Conservation (phyloP, 2,113 vertebrate species). For the Poeciliopsis retropinna region DNA sequence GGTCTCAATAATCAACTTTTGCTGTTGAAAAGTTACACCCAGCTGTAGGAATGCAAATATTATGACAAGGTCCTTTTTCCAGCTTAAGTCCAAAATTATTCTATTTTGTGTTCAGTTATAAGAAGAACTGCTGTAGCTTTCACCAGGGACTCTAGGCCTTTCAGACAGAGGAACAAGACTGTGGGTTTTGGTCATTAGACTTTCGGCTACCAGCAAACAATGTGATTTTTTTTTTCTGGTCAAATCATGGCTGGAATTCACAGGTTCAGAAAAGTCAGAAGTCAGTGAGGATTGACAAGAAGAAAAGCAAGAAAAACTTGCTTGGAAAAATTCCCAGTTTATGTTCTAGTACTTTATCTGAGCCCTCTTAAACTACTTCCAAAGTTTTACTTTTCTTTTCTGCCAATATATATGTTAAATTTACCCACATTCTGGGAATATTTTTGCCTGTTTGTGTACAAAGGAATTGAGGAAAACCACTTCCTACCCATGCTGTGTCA, state of each 20-base stretch:
- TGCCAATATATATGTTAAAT: not conserved
- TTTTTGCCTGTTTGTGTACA: not conserved
- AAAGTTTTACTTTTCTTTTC: not conserved
- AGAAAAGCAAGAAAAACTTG: not conserved
- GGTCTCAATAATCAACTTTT: too few relatives aligned
- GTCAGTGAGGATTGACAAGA: not conserved
- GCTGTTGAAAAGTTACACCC: too few relatives aligned
- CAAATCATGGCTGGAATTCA: not conserved
- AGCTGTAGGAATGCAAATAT: too few relatives aligned
- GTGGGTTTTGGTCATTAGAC: not conserved
- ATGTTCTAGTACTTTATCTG: slow-evolving; percentile 2
- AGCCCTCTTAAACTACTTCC: not conserved
- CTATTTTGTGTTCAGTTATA: not conserved
- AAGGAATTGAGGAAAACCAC: slow-evolving; percentile 15
- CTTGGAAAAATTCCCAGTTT: slow-evolving; percentile 12
- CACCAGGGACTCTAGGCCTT: not conserved
- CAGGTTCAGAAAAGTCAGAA: not conserved
- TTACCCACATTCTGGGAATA: slow-evolving; percentile 16
- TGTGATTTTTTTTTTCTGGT: not conserved
- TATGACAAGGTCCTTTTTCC: not conserved
- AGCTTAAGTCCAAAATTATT: not conserved
- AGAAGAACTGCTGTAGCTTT: not conserved
- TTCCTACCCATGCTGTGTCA: slow-evolving; percentile 17
- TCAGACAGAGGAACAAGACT: not conserved
- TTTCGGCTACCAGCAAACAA: not conserved